phyloP scores from a whole-genome alignment of 2,113 vertebrate species.

The Pholis gunnellus region DNA sequence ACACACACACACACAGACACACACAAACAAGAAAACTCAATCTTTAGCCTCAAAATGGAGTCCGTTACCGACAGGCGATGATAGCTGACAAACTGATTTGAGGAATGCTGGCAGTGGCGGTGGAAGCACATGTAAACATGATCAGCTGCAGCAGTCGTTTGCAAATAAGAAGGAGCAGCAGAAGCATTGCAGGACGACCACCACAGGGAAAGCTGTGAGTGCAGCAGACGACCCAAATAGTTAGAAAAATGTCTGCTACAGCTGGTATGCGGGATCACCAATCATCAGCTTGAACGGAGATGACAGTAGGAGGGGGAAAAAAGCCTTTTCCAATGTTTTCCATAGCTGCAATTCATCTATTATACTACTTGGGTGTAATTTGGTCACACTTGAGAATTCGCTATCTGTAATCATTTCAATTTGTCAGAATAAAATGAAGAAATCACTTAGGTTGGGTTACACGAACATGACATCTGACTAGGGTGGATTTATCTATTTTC shows the following conservation, averaged over 20 bases:
- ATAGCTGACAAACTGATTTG: not conserved
- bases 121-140: not conserved
- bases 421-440: constrained; percentile 52
- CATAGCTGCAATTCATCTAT: constrained; percentile 40
- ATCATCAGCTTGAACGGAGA: constrained; percentile 31
- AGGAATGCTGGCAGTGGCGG: not conserved
- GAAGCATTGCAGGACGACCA: not conserved
- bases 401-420: constrained; percentile 51
- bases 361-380: constrained; percentile 46
- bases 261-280: constrained; percentile 27
- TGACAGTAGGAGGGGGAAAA: not conserved
- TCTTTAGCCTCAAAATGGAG: not conserved
- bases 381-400: constrained; percentile 52
- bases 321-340: constrained; percentile 28
- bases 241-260: constrained; percentile 3
- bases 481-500: constrained; percentile 20
- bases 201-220: not conserved
- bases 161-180: not conserved
- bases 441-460: constrained; percentile 23
- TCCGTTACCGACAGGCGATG: not conserved
- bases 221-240: not conserved
- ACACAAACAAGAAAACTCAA: not conserved
- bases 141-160: not conserved
- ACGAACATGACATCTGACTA: constrained; percentile 36
- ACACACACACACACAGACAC: not conserved